Evolutionary conservation across 2,113 vertebrate species (phyloP).

Genomic region (Cinclus cinclus): DNA sequence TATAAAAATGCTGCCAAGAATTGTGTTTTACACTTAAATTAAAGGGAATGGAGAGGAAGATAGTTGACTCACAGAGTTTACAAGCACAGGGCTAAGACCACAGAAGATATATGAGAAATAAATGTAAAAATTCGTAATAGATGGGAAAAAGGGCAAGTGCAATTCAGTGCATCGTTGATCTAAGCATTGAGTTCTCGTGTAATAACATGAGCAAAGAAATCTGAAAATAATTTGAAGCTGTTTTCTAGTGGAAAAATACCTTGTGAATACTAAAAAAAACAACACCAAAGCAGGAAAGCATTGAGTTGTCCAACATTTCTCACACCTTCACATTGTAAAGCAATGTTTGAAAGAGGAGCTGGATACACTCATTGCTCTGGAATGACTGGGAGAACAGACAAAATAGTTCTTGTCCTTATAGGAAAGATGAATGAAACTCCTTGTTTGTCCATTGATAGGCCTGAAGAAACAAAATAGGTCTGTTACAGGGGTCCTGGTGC

Average conservation of each 20-base stretch:
- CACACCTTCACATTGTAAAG: background rate
- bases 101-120: background rate
- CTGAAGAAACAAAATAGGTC: background rate
- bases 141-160: background rate
- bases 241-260: background rate
- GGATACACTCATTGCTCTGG: background rate
- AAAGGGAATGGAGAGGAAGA: background rate
- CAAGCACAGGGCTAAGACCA: background rate
- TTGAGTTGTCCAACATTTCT: background rate
- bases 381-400: background rate
- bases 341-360: background rate
- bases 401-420: background rate
- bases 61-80: background rate
- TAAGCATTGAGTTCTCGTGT: background rate
- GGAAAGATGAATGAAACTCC: background rate
- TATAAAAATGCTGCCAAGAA: background rate
- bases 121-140: background rate
- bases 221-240: background rate
- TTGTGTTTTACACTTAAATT: background rate
- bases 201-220: background rate
- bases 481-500: background rate
- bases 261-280: background rate
- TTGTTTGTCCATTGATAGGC: background rate
- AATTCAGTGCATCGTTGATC: background rate
- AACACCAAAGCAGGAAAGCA: background rate